Evolutionary conservation across 92 coral and sea anemone genomes (phyloP), one percentile per base, ranked within the genome.

Genomic region (Hydrozoanthus gracilis): DNA sequence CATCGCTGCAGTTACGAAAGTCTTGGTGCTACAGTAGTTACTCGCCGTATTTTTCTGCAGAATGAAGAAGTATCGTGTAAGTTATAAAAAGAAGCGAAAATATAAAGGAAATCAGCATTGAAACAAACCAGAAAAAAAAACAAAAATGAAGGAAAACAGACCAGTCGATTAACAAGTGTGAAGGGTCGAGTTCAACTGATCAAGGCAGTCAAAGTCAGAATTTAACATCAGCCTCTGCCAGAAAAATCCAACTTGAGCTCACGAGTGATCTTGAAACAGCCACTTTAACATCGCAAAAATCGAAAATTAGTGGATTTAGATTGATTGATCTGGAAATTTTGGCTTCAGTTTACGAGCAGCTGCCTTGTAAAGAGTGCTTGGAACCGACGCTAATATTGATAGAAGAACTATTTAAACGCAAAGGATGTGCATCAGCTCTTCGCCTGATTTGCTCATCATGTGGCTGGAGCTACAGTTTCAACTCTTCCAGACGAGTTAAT

Each of bases 351-450:
- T 51, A 10, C 35, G 44, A 49, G 44, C 79, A 74, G 39, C 64
- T 74, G 79, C 79, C 79, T 12, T 74, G 79, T 51, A 74, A 74
- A 74, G 79, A 74, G 44, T 74, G 62, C 79, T 16, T 74, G 13
- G 62, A 74, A 50, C 44, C 15, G 14, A 51, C 56, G 7, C 44
- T 50, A 50, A 76, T 10, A 10, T 76, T 76, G 3, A 3, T 10
- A 39, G 91, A 88, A 70, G 82, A 55, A 44, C 3, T 8, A 13
- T n/a, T 39, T 11, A 88, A 88, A 71, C 82, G 77, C 20, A 82
- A 82, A 47, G 91, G 91, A 74, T 82, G 87, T 51, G 83, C 82
- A 46, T 88, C 91, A 8, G 15, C 46, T 6, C 86, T 87, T 4
- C 69, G 35, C 47, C 50, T 79, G 68, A 62, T 44, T 79, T 87